Base-by-base conservation (phyloP, 2,888 invertebrate genomes). In the Lypha dubia region DNA sequence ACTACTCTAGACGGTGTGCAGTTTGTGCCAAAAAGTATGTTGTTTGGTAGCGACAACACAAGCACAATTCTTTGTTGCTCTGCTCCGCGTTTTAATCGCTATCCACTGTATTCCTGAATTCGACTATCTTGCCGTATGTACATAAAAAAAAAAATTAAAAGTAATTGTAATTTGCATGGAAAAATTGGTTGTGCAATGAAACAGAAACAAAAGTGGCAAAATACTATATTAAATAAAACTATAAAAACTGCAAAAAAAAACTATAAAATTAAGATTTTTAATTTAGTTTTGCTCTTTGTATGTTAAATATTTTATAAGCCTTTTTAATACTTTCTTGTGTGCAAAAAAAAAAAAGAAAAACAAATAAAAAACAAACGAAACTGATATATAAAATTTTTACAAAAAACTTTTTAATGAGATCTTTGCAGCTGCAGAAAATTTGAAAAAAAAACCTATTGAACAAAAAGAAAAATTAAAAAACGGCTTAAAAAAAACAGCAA, bases 251-350 rank as follows among this genome's bases (percentile, higher is more conserved):
- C 32, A 60, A 60, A 76, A 75, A 56, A 76, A 49, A 68, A 56
- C 62, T 62, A 63, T 84, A 80, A 80, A 83, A 76, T 80, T 46
- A 22, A 80, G 77, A 68, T 80, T 80, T 84, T 80, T 80, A 80
- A 80, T 77, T 80, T 77, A 67, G 67, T 84, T 84, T 80, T 67
- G 53, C 60, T 60, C 56, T 80, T 46, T 77, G 73, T 65, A 65
- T 75, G 79, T 75, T 83, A 68, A 75, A 70, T 79, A 68, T 83
- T 83, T 79, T 79, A 70, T 79, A 83, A 79, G 83, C 70, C 58
- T 24, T 83, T 73, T 73, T 75, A 83, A 75, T 79, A 75, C 65
- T 49, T 70, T 75, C 35, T n/a, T n/a, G n/a, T 51, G 75, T 75
- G 68, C 53, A 53, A 28, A 74, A 67, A 58, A 32, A 53, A 22